Conservation (phyloP, 2,888 invertebrate species). For the Fragum sueziense region DNA sequence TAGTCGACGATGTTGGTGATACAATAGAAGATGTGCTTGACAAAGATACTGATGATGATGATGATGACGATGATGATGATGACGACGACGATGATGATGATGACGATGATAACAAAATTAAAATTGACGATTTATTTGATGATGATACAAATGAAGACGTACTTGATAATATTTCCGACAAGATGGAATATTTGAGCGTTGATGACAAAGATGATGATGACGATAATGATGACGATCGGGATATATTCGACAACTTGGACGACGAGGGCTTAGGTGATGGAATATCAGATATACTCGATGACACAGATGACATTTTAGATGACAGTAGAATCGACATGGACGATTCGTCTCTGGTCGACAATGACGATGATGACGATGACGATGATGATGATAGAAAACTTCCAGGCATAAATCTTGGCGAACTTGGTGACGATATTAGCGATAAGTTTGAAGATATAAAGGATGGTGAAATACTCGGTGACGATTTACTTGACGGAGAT, state of each 20-base stretch:
- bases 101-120: conserved; percentile 10
- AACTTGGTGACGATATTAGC: not conserved
- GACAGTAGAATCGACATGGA: not conserved
- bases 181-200: not conserved
- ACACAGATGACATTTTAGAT: not conserved
- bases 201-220: not conserved
- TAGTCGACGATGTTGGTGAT: not conserved
- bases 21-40: not conserved
- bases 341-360: not conserved
- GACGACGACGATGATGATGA: not conserved
- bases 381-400: too few relatives aligned
- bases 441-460: too few relatives aligned
- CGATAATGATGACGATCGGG: too few relatives aligned
- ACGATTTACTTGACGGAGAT: too few relatives aligned
- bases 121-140: conserved; percentile 1
- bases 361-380: not conserved
- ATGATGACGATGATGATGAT: not conserved
- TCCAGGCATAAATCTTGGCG: not conserved
- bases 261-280: conserved; percentile 1
- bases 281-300: not conserved
- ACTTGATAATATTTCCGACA: not conserved
- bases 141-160: conserved; percentile 11
- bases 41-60: not conserved
- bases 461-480: too few relatives aligned
- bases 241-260: not conserved